phyloP scores from a whole-genome alignment of 1,140 invertebrate species.

The Mercenaria mercenaria region DNA sequence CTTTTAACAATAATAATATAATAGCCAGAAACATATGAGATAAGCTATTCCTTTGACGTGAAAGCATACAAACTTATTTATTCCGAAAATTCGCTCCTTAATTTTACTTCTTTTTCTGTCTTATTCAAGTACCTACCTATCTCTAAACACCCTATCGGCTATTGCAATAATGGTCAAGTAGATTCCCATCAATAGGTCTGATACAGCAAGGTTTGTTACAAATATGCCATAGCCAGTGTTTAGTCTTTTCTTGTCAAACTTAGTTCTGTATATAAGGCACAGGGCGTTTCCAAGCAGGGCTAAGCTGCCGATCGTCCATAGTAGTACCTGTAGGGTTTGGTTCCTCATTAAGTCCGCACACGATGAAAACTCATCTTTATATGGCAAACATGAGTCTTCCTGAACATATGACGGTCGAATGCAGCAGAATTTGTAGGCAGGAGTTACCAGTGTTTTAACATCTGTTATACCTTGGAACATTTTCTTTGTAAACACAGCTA shows the following conservation, averaged over 20 bases:
- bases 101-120: no score
- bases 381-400: conserved; percentile 68
- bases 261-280: conserved; percentile 62
- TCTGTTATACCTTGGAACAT: conserved; percentile 64
- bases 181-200: conserved; percentile 82
- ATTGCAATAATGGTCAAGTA: conserved; percentile 79
- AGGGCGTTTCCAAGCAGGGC: conserved; percentile 70
- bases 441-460: conserved; percentile 56
- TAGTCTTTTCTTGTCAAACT: conserved; percentile 42
- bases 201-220: conserved; percentile 75
- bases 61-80: no score
- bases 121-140: conserved; percentile 39
- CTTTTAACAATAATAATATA: no score
- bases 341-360: conserved; percentile 72
- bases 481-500: conserved; percentile 52
- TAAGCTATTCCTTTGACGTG: no score
- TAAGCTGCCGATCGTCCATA: conserved; percentile 73
- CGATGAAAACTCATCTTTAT: conserved; percentile 71
- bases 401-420: conserved; percentile 45
- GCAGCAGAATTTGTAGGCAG: conserved; percentile 75
- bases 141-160: conserved; percentile 75
- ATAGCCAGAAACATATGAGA: no score
- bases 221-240: conserved; percentile 72
- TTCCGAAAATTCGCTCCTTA: no score
- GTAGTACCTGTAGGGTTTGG: conserved; percentile 60